Evolutionary conservation across 1,140 invertebrate genomes (phyloP).

Genomic region (Aphis craccivora): DNA sequence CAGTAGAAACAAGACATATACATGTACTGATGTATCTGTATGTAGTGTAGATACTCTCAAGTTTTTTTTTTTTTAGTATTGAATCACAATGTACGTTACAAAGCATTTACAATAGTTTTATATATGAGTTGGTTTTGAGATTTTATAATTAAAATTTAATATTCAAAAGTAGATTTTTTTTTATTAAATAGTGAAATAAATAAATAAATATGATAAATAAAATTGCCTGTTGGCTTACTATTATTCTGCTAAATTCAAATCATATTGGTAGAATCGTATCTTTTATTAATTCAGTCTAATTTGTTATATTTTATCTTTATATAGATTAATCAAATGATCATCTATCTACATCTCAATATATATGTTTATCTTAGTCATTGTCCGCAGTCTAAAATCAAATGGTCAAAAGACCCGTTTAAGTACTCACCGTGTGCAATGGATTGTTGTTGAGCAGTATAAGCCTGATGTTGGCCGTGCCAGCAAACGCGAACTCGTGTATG

Average conservation of each 20-base stretch:
- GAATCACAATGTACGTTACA: neutral
- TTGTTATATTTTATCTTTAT: too few species aligned
- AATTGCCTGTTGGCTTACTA: neutral
- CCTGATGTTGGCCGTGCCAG: conserved; percentile 81
- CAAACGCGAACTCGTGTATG: conserved; percentile 82
- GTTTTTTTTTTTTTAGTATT: neutral
- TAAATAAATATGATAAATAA: neutral
- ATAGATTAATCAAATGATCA: neutral
- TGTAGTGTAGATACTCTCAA: neutral
- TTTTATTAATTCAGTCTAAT: neutral
- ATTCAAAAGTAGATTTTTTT: neutral
- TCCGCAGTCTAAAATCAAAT: neutral
- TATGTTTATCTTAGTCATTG: neutral
- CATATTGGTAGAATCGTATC: neutral
- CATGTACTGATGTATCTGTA: too few species aligned
- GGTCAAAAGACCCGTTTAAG: neutral
- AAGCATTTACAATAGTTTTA: neutral
- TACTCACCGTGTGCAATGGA: conserved; percentile 72
- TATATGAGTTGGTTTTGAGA: neutral
- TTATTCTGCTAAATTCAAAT: neutral
- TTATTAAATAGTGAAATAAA: neutral
- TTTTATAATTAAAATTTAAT: too few species aligned
- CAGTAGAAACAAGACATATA: too few species aligned
- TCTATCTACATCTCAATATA: too few species aligned
- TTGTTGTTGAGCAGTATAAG: conserved; percentile 79